Base-by-base conservation (phyloP, 2,797 vertebrate species). In the Artibeus jamaicensis region DNA sequence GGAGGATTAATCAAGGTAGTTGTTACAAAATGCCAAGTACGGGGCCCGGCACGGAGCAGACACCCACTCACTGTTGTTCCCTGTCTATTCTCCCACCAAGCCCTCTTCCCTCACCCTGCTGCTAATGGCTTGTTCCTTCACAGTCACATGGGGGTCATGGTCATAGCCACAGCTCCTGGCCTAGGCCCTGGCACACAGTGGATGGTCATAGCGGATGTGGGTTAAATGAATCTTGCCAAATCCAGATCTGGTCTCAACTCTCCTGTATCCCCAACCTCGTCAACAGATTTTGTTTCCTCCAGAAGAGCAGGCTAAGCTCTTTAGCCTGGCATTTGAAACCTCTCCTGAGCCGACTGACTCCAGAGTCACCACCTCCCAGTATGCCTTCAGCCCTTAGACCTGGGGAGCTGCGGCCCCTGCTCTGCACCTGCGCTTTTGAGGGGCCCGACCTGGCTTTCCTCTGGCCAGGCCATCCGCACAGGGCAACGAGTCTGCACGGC, bases 401-500 rank as follows among this genome's bases (percentile, higher is more conserved):
- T 7, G 14, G 34, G 57, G 18, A 19, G 1, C 26, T 34, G 55
- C 5, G 22, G 10, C 19, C 37, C 11, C 44, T n/a, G 16, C 42
- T 34, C 53, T 32, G 39, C 42, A 6, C 57, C 42, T 46, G 19
- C 22, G 68, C 34, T 77, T 53, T 53, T 42, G 81, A 82, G 26
- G 57, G 6, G n/a, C 21, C 37, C 59, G 10, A 22, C 68, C 15
- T 44, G 71, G 39, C 21, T 32, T 82, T 76, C 57, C 24, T 32
- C 11, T 3, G 86, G 39, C 26, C 53, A 34, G 19, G 9, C n/a
- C 22, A 10, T 9, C 24, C 10, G n/a, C 2, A 26, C 0, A 1
- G 68, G 37, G 26, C 37, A 68, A 44, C 22, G 34, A 65, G 18
- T 44, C 39, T 37, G 10, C 7, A 26, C 76, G 39, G 44, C 32